Evolutionary conservation across 2,888 invertebrate species (phyloP).

Genomic region (Zelleria hepariella): DNA sequence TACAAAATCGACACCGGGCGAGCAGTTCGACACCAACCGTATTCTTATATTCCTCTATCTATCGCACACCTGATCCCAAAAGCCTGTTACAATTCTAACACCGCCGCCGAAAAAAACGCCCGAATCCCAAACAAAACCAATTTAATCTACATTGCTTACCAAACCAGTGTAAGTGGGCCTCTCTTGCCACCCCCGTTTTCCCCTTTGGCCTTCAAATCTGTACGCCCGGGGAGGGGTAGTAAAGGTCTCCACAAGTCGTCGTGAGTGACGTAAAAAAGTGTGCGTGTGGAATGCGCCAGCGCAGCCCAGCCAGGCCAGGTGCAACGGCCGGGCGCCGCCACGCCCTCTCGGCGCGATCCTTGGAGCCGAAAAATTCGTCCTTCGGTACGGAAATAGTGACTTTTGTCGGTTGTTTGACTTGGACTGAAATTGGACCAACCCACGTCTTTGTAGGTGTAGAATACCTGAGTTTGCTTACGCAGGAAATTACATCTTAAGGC

Average conservation of each 20-base stretch:
- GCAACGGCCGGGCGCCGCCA: conserved; percentile 63
- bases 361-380: not conserved
- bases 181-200: not conserved
- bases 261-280: conserved; percentile 57
- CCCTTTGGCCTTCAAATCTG: not conserved
- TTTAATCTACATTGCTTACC: not conserved
- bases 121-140: not conserved
- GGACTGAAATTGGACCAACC: too few species aligned
- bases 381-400: not conserved
- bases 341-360: conserved; percentile 30
- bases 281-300: conserved; percentile 66
- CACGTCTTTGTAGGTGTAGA: not conserved
- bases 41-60: not conserved
- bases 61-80: not conserved
- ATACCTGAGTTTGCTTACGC: not conserved
- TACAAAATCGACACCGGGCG: too few species aligned
- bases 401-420: not conserved
- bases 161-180: not conserved
- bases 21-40: too few species aligned
- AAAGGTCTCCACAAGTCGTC: not conserved
- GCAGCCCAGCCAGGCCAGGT: conserved; percentile 49
- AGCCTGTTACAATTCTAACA: not conserved
- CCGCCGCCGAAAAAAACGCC: not conserved
- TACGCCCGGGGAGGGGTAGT: not conserved
- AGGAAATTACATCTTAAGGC: too few species aligned